Base-by-base conservation (phyloP, 2,888 invertebrate genomes). In the Megamerina dolium region DNA sequence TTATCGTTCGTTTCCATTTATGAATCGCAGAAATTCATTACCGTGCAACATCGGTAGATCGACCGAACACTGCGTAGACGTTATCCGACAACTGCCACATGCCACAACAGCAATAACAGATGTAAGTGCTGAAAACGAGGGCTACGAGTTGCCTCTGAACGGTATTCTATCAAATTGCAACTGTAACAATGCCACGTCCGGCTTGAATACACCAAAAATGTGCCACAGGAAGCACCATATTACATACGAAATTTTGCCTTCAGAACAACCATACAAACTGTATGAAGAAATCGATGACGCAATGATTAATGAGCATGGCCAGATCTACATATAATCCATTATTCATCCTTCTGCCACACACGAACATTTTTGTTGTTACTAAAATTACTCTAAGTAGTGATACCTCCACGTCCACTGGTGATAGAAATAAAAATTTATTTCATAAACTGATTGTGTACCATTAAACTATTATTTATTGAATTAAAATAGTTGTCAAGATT, bases 51-150 rank as follows among this genome's bases (percentile, higher is more conserved):
- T 14, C 56, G 19, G 27, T 14, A 29, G 21, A 12, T 20, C 34
- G 14, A 57, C 61, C 21, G 64, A 68, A 23, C 61, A 66, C 39
- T n/a, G n/a, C n/a, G 63, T 66, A 21, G 68, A 69, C 41, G 53
- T 68, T 9, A 63, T 67, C 9, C 57, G 64, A 0, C 56, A 57
- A 33, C 6, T 54, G 12, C 55, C 56, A 2, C 45, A 49, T 3
- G 37, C 34, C 10, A 52, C 50, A 49, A 55, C 60, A 9, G 44
- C 54, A 10, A 33, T 42, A 36, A 5, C 51, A 39, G 52, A 19
- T 14, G 4, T 16, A 54, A 19, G 48, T 20, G 50, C 51, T 20
- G 43, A 36, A 4, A 55, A 55, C 18, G 57, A 53, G 23, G 66
- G 60, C 29, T 68, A 67, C 40, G 68, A 68, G 50, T 59, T 63